Base-by-base conservation (phyloP, 2,113 vertebrate genomes). In the Chaetodon trifascialis region DNA sequence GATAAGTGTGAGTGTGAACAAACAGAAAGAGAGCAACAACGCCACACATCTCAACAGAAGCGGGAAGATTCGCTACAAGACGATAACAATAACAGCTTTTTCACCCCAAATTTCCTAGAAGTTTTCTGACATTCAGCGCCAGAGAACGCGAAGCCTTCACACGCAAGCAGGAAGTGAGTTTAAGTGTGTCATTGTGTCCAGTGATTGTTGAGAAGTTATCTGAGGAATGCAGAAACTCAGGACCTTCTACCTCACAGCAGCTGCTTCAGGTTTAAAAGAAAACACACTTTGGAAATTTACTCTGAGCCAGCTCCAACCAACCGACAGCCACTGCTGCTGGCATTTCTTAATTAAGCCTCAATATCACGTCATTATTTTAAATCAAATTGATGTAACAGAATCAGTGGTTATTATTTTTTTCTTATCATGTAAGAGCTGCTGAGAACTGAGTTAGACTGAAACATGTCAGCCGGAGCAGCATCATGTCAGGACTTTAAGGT, bases 221-320 rank as follows among this genome's bases (percentile, higher is more conserved):
- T 58, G 9, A 88, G 88, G 92, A 94, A 94, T 94, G 93, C 34
- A 76, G 90, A 88, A 80, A 77, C 46, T 86, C 93, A 46, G 84
- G 91, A 83, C 52, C 5, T 34, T 70, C 85, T 4, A 19, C 64
- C n/a, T 34, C 2, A 12, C 7, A 4, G 49, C 74, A 65, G 64
- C 58, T 58, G 72, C 52, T 11, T 15, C 34, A 64, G 25, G 42
- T 59, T 75, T 58, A 54, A 67, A 76, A 64, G 44, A 74, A 67
- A 89, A 74, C 76, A 74, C 73, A 36, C 30, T 2, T 3, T 30
- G 30, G 30, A 30, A 30, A 30, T 30, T 30, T 30, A 30, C 30
- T 30, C 46, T 2, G 14, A 4, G 66, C 12, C 58, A 12, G 6
- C 7, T n/a, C 36, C 17, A 23, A 30, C 49, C 62, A 56, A 59